Conservation (phyloP, 1,140 invertebrate species). For the Anthonomus grandis region DNA sequence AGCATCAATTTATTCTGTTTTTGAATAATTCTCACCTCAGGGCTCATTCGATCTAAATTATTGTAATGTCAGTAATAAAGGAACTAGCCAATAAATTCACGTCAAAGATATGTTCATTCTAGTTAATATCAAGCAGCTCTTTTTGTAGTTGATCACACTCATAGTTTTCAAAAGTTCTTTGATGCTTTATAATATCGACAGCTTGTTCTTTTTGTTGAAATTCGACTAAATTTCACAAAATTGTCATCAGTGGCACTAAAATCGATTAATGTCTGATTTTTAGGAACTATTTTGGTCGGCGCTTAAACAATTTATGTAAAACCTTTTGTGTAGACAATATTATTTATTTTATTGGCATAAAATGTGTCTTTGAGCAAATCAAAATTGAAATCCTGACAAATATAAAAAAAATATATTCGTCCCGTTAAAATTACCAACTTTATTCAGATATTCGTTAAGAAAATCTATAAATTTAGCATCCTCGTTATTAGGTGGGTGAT, state of each 20-base stretch:
- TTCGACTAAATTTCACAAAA: too few species aligned
- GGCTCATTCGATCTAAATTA: not conserved
- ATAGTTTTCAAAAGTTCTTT: constrained; percentile 1
- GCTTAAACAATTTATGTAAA: not conserved
- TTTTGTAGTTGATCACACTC: not conserved
- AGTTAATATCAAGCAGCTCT: not conserved
- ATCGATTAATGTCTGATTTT: constrained; percentile 1
- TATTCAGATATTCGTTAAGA: too few species aligned
- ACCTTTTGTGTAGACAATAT: not conserved
- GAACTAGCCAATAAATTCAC: constrained; percentile 4
- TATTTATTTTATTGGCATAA: constrained; percentile 1
- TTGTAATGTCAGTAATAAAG: not conserved
- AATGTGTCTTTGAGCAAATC: too few species aligned
- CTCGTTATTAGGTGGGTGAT: not conserved
- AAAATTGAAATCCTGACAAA: not conserved
- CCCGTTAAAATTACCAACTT: too few species aligned
- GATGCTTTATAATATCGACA: not conserved
- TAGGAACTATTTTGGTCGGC: constrained; percentile 3
- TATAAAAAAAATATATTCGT: constrained; percentile 1
- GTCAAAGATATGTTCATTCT: not conserved
- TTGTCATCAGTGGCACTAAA: too few species aligned
- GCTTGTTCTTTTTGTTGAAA: not conserved
- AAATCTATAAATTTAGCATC: too few species aligned
- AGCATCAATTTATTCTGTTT: too few species aligned
- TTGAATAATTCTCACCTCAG: not conserved